A percentile compares a stretch with the other conserved stretches of the same genome.
Evolutionary conservation across 2,888 invertebrate species (phyloP).

Genomic region (Pristionchus maxplancki): DNA sequence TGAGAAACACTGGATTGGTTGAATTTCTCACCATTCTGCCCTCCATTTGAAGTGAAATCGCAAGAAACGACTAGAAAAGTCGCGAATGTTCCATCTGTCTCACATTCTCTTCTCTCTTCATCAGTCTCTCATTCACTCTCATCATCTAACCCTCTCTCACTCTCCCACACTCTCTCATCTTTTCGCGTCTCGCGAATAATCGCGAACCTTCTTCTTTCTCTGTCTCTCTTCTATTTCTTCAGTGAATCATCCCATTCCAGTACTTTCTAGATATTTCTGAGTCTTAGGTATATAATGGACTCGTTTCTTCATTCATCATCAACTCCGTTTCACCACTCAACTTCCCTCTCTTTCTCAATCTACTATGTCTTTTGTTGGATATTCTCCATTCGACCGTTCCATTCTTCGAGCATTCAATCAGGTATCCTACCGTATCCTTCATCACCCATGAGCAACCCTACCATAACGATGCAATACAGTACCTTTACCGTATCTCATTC

Average conservation of each 20-base stretch:
- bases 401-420: slow-evolving; percentile 22
- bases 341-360: not conserved
- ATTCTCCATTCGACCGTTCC: slow-evolving; percentile 19
- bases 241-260: not conserved
- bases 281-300: not conserved
- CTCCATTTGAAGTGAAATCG: not conserved
- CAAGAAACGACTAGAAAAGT: slow-evolving; percentile 38
- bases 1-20: not conserved
- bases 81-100: slow-evolving; percentile 46
- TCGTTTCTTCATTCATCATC: not conserved
- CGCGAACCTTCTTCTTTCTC: slow-evolving; percentile 34
- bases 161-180: slow-evolving; percentile 6
- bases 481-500: not conserved
- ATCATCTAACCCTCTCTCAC: slow-evolving; percentile 20
- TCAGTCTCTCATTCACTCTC: slow-evolving; percentile 31
- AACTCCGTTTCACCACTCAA: not conserved
- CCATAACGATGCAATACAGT: too few species aligned
- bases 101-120: not conserved
- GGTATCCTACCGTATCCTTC: not conserved
- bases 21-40: not conserved
- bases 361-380: not conserved
- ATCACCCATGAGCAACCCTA: not conserved
- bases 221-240: slow-evolving; percentile 11
- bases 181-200: slow-evolving; percentile 17
- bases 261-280: not conserved